phyloP scores from a whole-genome alignment of 2,888 invertebrate genomes.

The Linyphia triangularis region DNA sequence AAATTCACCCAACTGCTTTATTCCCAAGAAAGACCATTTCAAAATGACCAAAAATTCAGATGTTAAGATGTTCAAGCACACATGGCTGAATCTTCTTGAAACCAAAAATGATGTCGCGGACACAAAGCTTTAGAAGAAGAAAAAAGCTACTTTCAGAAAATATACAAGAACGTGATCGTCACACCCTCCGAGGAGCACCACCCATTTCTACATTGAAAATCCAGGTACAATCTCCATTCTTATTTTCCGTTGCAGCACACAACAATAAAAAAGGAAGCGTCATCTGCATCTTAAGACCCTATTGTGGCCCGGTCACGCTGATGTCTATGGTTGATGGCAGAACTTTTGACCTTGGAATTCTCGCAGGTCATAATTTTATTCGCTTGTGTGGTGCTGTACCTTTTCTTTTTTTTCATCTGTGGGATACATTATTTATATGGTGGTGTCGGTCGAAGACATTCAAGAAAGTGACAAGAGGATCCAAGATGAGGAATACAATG shows the following conservation, averaged over 20 bases:
- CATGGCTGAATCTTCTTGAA: background rate
- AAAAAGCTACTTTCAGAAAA: too few species aligned
- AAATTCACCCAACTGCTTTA: too few species aligned
- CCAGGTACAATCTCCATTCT: conserved; percentile 4
- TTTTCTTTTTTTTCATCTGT: background rate
- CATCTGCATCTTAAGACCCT: conserved; percentile 41
- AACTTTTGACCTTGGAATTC: conserved; percentile 41
- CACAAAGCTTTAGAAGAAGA: too few species aligned
- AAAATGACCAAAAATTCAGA: too few species aligned
- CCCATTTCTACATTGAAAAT: conserved; percentile 18
- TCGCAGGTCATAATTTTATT: background rate
- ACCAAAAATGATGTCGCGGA: background rate
- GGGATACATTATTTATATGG: background rate
- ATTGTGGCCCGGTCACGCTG: conserved; percentile 38
- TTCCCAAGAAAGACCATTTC: too few species aligned
- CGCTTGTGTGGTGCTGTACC: background rate
- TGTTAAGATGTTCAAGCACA: too few species aligned
- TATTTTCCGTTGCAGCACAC: background rate
- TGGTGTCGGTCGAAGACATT: background rate
- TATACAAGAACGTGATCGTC: background rate
- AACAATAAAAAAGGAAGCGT: conserved; percentile 31
- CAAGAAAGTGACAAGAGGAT: background rate
- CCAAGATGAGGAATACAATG: background rate
- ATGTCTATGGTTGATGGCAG: background rate
- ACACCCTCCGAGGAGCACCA: conserved; percentile 36